Evolutionary conservation across 2,888 invertebrate genomes (phyloP).

Genomic region (Ochropleura plecta): DNA sequence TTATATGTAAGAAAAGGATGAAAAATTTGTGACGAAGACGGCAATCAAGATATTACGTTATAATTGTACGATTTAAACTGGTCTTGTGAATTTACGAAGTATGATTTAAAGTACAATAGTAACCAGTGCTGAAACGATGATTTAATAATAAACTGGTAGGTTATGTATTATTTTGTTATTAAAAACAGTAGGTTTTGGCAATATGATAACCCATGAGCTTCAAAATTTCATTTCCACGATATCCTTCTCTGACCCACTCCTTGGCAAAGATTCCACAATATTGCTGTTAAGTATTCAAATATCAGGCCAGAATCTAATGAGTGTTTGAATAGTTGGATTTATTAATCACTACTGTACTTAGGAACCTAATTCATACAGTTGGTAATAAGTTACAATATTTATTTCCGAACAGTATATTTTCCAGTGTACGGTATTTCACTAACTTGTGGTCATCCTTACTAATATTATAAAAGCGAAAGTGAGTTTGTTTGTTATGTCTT

Average conservation of each 20-base stretch:
- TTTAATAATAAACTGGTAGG: slow-evolving; percentile 23
- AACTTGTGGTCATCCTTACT: too few species aligned
- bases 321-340: neutral
- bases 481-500: too few species aligned
- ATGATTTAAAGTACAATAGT: slow-evolving; percentile 37
- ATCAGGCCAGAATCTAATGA: neutral
- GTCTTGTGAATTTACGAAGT: slow-evolving; percentile 27
- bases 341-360: neutral
- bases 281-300: neutral
- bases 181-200: neutral
- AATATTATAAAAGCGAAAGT: too few species aligned
- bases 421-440: neutral
- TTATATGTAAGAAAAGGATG: slow-evolving; percentile 42
- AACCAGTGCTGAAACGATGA: slow-evolving; percentile 23
- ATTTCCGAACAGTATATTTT: neutral
- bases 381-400: neutral
- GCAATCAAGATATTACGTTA: slow-evolving; percentile 55
- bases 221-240: too few species aligned
- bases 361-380: neutral
- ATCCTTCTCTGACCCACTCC: neutral
- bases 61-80: slow-evolving; percentile 53
- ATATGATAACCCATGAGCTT: neutral
- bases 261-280: too few species aligned
- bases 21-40: slow-evolving; percentile 42
- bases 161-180: slow-evolving; percentile 14